Percentiles rank a stretch among this genome's conserved stretches.
Conservation (phyloP, 2,888 invertebrate genomes). For the Carpatolechia fugitivella region DNA sequence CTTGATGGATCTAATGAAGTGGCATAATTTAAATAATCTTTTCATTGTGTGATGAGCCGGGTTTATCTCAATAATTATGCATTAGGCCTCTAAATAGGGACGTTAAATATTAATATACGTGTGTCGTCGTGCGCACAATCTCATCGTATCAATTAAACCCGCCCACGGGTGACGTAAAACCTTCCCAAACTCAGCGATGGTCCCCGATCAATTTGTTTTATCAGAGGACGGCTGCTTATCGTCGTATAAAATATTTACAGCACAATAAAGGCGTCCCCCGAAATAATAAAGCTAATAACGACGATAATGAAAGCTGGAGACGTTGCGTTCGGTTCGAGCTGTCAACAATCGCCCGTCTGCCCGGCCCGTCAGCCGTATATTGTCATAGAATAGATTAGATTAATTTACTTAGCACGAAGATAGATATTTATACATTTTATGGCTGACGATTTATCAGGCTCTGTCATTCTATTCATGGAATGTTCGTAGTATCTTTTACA, state of each 20-base stretch:
- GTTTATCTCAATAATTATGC: slow-evolving; percentile 51
- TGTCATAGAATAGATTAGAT: slow-evolving; percentile 16
- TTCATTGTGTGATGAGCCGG: slow-evolving; percentile 28
- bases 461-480: neutral
- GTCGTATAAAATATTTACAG: slow-evolving; percentile 73
- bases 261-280: slow-evolving; percentile 66
- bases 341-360: slow-evolving; percentile 3
- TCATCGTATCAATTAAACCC: slow-evolving; percentile 63
- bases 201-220: slow-evolving; percentile 73
- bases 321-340: slow-evolving; percentile 21
- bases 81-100: slow-evolving; percentile 47
- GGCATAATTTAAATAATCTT: slow-evolving; percentile 20
- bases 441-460: slow-evolving; percentile 7
- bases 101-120: slow-evolving; percentile 65
- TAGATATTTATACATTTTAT: slow-evolving; percentile 10
- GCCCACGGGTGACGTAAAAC: slow-evolving; percentile 65
- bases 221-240: slow-evolving; percentile 64
- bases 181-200: slow-evolving; percentile 52
- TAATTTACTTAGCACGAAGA: slow-evolving; percentile 11
- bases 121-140: slow-evolving; percentile 60
- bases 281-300: slow-evolving; percentile 69
- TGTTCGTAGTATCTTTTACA: slow-evolving; percentile 6
- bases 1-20: slow-evolving; percentile 16
- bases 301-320: slow-evolving; percentile 55
- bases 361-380: slow-evolving; percentile 2